A percentile compares a stretch with the other conserved stretches of the same genome.
Evolutionary conservation across 2,888 invertebrate species (phyloP).

Genomic region (Cyrtodaria siliqua): DNA sequence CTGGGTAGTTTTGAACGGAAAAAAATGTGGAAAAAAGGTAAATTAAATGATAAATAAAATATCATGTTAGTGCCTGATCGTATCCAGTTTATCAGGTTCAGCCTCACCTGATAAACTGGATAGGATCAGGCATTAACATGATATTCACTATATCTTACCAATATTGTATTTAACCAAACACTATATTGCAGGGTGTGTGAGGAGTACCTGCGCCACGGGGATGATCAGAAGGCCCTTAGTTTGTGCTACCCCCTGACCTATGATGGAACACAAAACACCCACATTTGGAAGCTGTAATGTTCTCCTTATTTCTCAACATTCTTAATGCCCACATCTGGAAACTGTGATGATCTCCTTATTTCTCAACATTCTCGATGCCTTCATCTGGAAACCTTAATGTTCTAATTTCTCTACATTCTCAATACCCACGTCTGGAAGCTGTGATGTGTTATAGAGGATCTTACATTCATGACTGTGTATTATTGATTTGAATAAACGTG

Average conservation of each 20-base stretch:
- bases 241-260: conserved; percentile 67
- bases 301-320: neutral
- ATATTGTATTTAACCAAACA: too few relatives aligned
- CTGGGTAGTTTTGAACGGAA: too few relatives aligned
- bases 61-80: too few relatives aligned
- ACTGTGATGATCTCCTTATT: conserved; percentile 70
- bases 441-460: too few relatives aligned
- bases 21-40: too few relatives aligned
- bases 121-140: too few relatives aligned
- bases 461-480: too few relatives aligned
- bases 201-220: conserved; percentile 62
- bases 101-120: too few relatives aligned
- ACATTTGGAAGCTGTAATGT: conserved; percentile 81
- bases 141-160: too few relatives aligned
- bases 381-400: conserved; percentile 81
- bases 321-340: conserved; percentile 77
- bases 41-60: too few relatives aligned
- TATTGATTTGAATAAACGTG: too few relatives aligned
- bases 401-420: neutral
- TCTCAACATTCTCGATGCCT: conserved; percentile 60
- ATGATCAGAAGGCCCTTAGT: conserved; percentile 64
- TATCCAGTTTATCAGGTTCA: too few relatives aligned
- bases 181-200: conserved; percentile 65
- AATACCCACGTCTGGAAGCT: conserved; percentile 70
- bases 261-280: conserved; percentile 71